Base-by-base conservation (phyloP, 2,888 invertebrate genomes). In the Diadegma fenestrale region DNA sequence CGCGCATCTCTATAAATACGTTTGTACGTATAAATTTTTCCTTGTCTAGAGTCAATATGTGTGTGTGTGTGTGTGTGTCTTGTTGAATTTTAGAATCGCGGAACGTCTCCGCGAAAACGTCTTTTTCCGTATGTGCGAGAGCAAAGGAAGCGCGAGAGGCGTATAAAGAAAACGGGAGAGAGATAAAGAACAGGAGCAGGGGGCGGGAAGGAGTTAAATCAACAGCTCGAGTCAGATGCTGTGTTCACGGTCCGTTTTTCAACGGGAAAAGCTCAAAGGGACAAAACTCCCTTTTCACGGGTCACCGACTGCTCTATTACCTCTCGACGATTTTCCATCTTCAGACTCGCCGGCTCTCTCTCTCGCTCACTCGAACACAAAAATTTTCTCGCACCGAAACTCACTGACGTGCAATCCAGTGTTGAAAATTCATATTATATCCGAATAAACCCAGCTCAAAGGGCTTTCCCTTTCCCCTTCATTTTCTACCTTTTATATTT, bases 271-370 rank as follows among this genome's bases (percentile, higher is more conserved):
- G 85, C 85, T 85, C 82, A 85, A 85, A 85, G 85, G 72, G 73
- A 85, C 82, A 79, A 82, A 82, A 77, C 84, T 82, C 82, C 73
- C 79, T 84, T 84, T 86, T 87, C 86, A 84, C 86, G 48, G 83
- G 84, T 81, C 86, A 86, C 81, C 84, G 84, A 82, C 85, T 86
- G 85, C 86, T 86, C 79, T 79, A 83, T 80, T 81, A 82, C 80
- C 72, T 79, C 72, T 80, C 63, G 79, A 83, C 83, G 71, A 84
- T 87, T 81, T 85, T 86, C 82, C 82, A 66, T 72, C 80, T 77
- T 69, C 64, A 14, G 76, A 81, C 75, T 68, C 66, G 78, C 64
- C 75, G 58, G 77, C 77, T 76, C 79, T 8, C 37, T 80, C 71
- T 51, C 48, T 68, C 26, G 30, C 68, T 7, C 79, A 43, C 75